Conservation (phyloP, 2,113 vertebrate genomes). For the Diadophis punctatus region DNA sequence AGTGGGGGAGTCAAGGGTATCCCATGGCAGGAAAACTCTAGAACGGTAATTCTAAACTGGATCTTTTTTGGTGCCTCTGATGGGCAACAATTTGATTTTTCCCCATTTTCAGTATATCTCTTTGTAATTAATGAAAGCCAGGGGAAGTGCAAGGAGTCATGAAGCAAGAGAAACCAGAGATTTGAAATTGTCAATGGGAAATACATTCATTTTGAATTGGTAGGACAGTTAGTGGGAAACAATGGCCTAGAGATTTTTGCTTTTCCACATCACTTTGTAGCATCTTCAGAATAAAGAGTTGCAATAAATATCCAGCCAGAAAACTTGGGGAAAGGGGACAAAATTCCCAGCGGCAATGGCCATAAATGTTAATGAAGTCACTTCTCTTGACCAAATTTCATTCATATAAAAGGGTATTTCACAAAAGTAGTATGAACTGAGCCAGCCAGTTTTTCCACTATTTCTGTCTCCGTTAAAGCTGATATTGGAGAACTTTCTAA, state of each 20-base stretch:
- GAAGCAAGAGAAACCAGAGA: slow-evolving; percentile 5
- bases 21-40: neutral
- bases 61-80: neutral
- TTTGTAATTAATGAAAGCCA: slow-evolving; percentile 8
- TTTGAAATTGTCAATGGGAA: slow-evolving; percentile 33
- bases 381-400: neutral
- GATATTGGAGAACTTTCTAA: neutral
- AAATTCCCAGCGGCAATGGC: neutral
- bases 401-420: neutral
- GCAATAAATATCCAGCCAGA: slow-evolving; percentile 25
- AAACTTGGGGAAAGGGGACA: slow-evolving; percentile 24
- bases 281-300: slow-evolving; percentile 18
- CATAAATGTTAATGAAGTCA: too few species aligned
- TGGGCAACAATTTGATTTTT: slow-evolving; percentile 19
- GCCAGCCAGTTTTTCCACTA: neutral
- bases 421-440: neutral
- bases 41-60: too few species aligned
- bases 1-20: neutral
- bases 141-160: neutral
- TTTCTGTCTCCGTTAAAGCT: neutral
- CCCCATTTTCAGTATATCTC: neutral
- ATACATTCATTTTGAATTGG: slow-evolving; percentile 32
- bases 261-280: slow-evolving; percentile 13
- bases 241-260: neutral
- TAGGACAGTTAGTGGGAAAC: neutral